A percentile compares a stretch with the other conserved stretches of the same genome.
Evolutionary conservation across 1,140 invertebrate genomes (phyloP).

Genomic region (Euura lappo): DNA sequence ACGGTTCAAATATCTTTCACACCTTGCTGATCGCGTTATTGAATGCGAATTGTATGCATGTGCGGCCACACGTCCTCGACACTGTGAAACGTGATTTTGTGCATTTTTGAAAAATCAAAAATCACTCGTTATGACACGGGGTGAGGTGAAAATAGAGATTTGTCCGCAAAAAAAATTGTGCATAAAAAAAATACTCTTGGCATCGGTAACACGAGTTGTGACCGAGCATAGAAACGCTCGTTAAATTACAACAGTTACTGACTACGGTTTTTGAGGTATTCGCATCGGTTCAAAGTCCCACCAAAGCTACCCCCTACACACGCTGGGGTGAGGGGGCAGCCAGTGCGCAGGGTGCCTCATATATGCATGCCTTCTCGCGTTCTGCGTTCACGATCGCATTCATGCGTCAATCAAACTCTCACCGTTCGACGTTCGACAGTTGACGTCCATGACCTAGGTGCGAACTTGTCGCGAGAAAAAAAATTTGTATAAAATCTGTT

Average conservation of each 20-base stretch:
- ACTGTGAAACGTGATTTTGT: not conserved
- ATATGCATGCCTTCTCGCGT: constrained; percentile 37
- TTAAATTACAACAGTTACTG: constrained; percentile 46
- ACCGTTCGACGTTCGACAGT: constrained; percentile 3
- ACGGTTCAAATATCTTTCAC: too few relatives aligned
- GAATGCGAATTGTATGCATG: too few relatives aligned
- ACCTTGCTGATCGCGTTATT: too few relatives aligned
- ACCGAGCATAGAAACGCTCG: constrained; percentile 34
- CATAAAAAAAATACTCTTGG: not conserved
- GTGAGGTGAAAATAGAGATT: not conserved
- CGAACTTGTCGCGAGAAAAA: constrained; percentile 12
- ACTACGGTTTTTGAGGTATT: constrained; percentile 30
- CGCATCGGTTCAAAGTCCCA: constrained; percentile 17
- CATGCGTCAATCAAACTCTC: constrained; percentile 40
- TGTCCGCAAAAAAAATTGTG: not conserved
- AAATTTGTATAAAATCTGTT: constrained; percentile 37
- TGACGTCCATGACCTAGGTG: constrained; percentile 4
- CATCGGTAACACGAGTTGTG: constrained; percentile 6
- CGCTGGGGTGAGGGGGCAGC: constrained; percentile 19
- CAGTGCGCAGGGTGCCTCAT: constrained; percentile 21
- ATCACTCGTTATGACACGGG: not conserved
- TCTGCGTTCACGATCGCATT: constrained; percentile 31
- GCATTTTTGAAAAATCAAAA: constrained; percentile 3
- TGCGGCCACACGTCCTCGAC: too few relatives aligned
- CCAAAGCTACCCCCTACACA: not conserved